Evolutionary conservation across 2,888 invertebrate species (phyloP).

Genomic region (Mesorhabditis spiculigera): DNA sequence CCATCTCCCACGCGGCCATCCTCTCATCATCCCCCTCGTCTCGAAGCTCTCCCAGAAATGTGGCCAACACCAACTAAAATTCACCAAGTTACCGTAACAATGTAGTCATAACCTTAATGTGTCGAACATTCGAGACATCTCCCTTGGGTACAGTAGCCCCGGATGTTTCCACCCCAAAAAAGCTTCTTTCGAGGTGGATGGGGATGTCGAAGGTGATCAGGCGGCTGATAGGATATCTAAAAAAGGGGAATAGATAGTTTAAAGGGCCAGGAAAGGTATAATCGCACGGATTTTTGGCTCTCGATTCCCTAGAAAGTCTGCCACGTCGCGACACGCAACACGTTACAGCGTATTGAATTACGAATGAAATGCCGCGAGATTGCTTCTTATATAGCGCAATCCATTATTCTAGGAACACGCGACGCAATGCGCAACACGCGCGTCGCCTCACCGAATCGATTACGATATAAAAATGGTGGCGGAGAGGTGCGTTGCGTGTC

Average conservation of each 20-base stretch:
- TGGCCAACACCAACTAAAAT: conserved; percentile 20
- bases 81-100: not conserved
- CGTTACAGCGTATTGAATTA: too few species aligned
- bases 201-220: conserved; percentile 31
- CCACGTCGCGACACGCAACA: too few species aligned
- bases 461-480: too few species aligned
- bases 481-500: too few species aligned
- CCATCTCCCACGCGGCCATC: conserved; percentile 44
- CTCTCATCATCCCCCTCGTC: conserved; percentile 37
- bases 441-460: too few species aligned
- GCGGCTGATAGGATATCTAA: conserved; percentile 46
- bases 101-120: conserved; percentile 27
- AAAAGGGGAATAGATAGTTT: not conserved
- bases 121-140: conserved; percentile 27
- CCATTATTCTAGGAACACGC: too few species aligned
- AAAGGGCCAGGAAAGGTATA: too few species aligned
- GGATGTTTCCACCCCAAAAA: conserved; percentile 41
- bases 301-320: too few species aligned
- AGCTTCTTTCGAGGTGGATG: conserved; percentile 52
- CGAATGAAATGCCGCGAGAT: too few species aligned
- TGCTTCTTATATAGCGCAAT: too few species aligned
- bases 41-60: conserved; percentile 31
- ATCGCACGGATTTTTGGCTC: too few species aligned
- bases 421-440: too few species aligned
- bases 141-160: not conserved